phyloP scores from a whole-genome alignment of 2,113 vertebrate species.

The Romanogobio albipinnatus region DNA sequence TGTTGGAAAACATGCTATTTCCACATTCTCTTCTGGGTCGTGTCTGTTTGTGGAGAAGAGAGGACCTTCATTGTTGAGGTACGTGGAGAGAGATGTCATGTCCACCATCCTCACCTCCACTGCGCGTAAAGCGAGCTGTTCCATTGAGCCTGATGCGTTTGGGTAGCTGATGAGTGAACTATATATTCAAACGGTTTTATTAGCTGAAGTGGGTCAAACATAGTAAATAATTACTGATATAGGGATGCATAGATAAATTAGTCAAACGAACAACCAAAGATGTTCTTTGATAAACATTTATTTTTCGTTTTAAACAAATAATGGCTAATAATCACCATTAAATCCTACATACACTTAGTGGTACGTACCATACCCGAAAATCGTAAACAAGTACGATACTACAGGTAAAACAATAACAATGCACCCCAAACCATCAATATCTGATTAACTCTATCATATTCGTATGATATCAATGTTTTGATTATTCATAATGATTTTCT shows the following conservation, averaged over 20 bases:
- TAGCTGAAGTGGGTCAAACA: slow-evolving; percentile 12
- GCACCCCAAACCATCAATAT: neutral
- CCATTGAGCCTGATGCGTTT: slow-evolving; percentile 1
- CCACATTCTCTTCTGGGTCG: slow-evolving; percentile 75
- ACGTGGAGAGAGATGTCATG: slow-evolving; percentile 46
- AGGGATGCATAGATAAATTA: slow-evolving; percentile 40
- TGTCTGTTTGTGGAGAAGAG: slow-evolving; percentile 77
- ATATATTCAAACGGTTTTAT: neutral
- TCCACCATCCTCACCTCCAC: slow-evolving; percentile 22
- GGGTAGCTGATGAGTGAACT: neutral
- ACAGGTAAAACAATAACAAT: slow-evolving; percentile 16
- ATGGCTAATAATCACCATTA: neutral
- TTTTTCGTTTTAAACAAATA: neutral
- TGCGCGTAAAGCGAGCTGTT: neutral
- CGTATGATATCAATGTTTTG: no score
- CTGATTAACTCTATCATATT: neutral
- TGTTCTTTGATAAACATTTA: neutral
- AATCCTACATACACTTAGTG: neutral
- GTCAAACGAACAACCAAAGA: neutral
- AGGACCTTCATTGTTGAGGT: slow-evolving; percentile 80
- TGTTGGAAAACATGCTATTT: slow-evolving; percentile 79
- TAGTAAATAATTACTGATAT: slow-evolving; percentile 54
- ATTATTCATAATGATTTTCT: neutral
- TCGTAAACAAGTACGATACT: neutral
- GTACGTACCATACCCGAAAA: neutral